Percentiles rank a stretch among this genome's conserved stretches.
Conservation (phyloP, 2,888 invertebrate genomes). For the Brachyptera putata region DNA sequence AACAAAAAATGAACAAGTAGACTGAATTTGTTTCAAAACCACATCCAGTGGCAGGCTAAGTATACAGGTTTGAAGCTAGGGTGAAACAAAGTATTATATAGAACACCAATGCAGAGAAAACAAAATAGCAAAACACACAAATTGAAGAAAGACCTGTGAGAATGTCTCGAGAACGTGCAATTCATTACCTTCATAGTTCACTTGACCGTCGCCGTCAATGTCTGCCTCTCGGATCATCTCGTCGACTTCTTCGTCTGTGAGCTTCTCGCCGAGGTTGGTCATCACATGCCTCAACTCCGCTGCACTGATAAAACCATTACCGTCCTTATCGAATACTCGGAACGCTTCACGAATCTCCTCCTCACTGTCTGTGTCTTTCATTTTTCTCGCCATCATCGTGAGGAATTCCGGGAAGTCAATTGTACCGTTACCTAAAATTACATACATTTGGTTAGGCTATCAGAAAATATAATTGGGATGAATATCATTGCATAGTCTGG, state of each 20-base stretch:
- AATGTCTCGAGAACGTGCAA: too few relatives aligned
- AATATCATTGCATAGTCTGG: too few relatives aligned
- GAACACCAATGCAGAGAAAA: too few relatives aligned
- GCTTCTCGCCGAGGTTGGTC: constrained; percentile 99
- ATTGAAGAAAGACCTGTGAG: too few relatives aligned
- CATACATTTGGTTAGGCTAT: too few relatives aligned
- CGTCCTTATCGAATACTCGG: constrained; percentile 99
- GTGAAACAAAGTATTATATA: too few relatives aligned
- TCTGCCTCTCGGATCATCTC: constrained; percentile 99
- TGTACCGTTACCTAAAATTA: constrained; percentile 85
- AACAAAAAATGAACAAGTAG: too few relatives aligned
- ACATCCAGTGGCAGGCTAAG: too few relatives aligned
- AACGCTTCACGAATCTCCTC: constrained; percentile 99
- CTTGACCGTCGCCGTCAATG: constrained; percentile 98
- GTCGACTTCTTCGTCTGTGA: constrained; percentile 98
- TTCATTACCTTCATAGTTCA: constrained; percentile 87
- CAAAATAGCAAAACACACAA: too few relatives aligned
- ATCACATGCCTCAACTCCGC: constrained; percentile 98
- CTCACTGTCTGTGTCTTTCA: constrained; percentile 99
- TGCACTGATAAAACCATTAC: constrained; percentile 98
- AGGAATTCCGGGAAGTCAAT: constrained; percentile 99
- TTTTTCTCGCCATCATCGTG: constrained; percentile 99
- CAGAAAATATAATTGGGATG: too few relatives aligned
- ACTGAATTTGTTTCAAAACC: too few relatives aligned
- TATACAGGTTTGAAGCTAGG: too few relatives aligned